Conservation (phyloP, 2,888 invertebrate species). For the Rosalia funebris region DNA sequence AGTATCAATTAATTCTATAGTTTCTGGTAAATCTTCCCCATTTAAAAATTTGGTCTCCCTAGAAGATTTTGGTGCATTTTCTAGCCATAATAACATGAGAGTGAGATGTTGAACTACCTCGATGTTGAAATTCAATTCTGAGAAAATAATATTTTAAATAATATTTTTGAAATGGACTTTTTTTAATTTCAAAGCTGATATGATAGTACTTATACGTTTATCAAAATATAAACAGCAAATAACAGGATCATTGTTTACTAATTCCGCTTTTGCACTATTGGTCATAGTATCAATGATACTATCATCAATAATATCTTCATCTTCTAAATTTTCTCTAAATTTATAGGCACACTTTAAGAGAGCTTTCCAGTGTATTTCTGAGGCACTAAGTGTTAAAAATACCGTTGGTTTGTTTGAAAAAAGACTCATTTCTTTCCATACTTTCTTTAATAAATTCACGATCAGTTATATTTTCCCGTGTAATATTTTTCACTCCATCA, state of each 20-base stretch:
- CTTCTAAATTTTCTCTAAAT: neutral
- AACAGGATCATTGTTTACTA: conserved; percentile 29
- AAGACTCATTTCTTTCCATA: neutral
- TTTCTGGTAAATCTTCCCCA: conserved; percentile 35
- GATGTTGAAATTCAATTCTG: conserved; percentile 57
- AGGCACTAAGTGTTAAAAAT: conserved; percentile 60
- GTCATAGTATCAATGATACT: conserved; percentile 12
- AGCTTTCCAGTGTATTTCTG: conserved; percentile 58
- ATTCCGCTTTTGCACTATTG: neutral
- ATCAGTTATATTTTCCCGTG: neutral
- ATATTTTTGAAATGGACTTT: conserved; percentile 54
- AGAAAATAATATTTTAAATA: conserved; percentile 52
- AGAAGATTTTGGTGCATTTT: conserved; percentile 49
- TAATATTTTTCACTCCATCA: neutral
- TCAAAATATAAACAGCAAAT: conserved; percentile 44
- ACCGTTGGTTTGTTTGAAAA: conserved; percentile 55
- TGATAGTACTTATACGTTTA: conserved; percentile 53
- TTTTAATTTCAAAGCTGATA: conserved; percentile 48
- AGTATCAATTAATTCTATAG: conserved; percentile 47
- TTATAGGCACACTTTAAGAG: conserved; percentile 45
- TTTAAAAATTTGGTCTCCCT: conserved; percentile 26
- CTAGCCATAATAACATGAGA: conserved; percentile 54
- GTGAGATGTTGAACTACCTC: conserved; percentile 56
- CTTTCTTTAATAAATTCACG: neutral
- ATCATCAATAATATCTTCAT: neutral